Evolutionary conservation across 2,113 vertebrate genomes (phyloP).

Genomic region (Nicator chloris): DNA sequence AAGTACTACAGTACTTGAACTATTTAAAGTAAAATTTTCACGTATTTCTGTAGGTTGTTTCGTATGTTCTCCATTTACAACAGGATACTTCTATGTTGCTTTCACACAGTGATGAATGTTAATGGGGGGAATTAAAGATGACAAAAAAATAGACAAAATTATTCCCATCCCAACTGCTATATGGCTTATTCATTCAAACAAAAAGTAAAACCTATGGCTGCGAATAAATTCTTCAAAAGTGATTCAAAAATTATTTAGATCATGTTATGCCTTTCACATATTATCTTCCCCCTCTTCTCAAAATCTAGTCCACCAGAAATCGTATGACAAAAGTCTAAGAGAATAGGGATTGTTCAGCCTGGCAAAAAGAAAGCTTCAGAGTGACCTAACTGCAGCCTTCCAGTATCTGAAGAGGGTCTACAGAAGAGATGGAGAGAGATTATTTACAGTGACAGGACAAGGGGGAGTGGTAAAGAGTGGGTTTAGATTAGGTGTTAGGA

Average conservation of each 20-base stretch:
- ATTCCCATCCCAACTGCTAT: not conserved
- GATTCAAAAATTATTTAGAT: not conserved
- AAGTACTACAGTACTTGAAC: not conserved
- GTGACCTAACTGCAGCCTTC: not conserved
- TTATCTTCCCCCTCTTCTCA: not conserved
- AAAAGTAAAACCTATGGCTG: not conserved
- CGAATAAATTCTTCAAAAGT: not conserved
- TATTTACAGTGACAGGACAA: not conserved
- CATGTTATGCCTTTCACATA: not conserved
- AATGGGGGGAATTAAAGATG: not conserved
- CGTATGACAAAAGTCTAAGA: fast-evolving
- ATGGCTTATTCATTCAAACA: not conserved
- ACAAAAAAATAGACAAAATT: not conserved
- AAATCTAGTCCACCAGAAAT: not conserved
- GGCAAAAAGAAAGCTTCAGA: not conserved
- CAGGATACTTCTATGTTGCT: not conserved
- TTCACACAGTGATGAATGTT: not conserved
- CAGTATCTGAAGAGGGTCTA: not conserved
- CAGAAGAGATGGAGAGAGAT: not conserved
- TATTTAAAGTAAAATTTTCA: not conserved
- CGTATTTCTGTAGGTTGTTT: not conserved
- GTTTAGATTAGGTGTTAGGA: not conserved
- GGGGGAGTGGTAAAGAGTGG: not conserved
- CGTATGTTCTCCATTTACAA: not conserved
- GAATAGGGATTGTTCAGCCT: not conserved